Evolutionary conservation across 1,140 invertebrate genomes (phyloP).

Genomic region (Procambarus clarkii): DNA sequence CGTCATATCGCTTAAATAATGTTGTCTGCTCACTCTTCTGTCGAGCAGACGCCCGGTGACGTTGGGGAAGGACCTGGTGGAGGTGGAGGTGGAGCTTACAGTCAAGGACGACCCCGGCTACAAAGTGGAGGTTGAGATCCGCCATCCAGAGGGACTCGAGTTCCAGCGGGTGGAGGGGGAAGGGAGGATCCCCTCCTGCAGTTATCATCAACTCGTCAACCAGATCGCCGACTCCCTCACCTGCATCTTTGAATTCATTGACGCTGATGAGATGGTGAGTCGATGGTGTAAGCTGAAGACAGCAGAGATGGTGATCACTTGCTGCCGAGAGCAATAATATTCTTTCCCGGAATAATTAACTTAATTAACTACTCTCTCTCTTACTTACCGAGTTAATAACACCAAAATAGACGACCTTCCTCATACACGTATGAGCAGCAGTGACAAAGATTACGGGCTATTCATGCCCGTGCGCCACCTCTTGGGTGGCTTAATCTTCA

Average conservation of each 20-base stretch:
- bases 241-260: neutral
- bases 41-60: neutral
- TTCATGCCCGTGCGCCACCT: no score
- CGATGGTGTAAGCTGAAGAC: neutral
- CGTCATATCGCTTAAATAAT: no score
- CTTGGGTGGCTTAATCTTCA: no score
- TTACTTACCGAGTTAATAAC: no score
- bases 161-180: neutral
- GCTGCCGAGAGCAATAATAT: no score
- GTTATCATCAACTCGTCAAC: neutral
- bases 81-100: neutral
- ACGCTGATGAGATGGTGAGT: neutral
- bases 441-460: no score
- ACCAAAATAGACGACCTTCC: no score
- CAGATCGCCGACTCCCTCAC: neutral
- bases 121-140: neutral
- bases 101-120: neutral
- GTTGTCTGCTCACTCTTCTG: neutral
- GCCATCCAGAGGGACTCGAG: neutral
- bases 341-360: no score
- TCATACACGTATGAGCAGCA: no score
- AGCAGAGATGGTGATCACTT: neutral
- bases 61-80: neutral
- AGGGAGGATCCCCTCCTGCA: neutral
- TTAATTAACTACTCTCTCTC: no score